phyloP scores from a whole-genome alignment of 2,888 invertebrate species.

The Halocaridina rubra region DNA sequence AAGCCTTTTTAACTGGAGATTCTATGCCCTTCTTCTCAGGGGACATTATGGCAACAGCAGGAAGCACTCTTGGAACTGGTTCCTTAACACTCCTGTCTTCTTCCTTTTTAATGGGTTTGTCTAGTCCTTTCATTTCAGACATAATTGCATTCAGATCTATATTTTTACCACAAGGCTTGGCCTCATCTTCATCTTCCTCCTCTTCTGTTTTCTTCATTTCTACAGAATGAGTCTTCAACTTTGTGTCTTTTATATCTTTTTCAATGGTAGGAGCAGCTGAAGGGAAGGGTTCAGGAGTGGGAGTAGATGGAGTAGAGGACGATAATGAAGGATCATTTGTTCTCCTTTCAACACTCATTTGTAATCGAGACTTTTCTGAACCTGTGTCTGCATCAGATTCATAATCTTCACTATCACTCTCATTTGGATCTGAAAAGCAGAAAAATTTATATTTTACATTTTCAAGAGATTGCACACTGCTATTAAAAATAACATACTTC shows the following conservation, averaged over 20 bases:
- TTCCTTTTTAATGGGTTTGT: constrained; percentile 59
- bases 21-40: constrained; percentile 47
- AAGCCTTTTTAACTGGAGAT: constrained; percentile 31
- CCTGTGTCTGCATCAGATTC: constrained; percentile 45
- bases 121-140: constrained; percentile 62
- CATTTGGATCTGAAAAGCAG: constrained; percentile 27
- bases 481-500: too few species aligned
- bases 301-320: constrained; percentile 39
- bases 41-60: not conserved
- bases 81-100: constrained; percentile 40
- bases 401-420: constrained; percentile 56
- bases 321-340: not conserved
- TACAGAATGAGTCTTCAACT: constrained; percentile 1
- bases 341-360: constrained; percentile 29
- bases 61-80: constrained; percentile 21
- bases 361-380: constrained; percentile 37
- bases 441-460: not conserved
- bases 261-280: not conserved
- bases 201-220: constrained; percentile 37
- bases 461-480: too few species aligned
- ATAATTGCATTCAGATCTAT: constrained; percentile 62
- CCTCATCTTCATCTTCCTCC: constrained; percentile 40
- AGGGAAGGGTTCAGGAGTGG: constrained; percentile 25
- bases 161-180: constrained; percentile 55
- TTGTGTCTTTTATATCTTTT: constrained; percentile 11